Percentiles rank a stretch among this genome's conserved stretches.
These are phyloP conservation scores for Pterostichus madidus DNA, from an alignment of 2,888 invertebrate genomes.

Conservation along the genomic window DNA sequence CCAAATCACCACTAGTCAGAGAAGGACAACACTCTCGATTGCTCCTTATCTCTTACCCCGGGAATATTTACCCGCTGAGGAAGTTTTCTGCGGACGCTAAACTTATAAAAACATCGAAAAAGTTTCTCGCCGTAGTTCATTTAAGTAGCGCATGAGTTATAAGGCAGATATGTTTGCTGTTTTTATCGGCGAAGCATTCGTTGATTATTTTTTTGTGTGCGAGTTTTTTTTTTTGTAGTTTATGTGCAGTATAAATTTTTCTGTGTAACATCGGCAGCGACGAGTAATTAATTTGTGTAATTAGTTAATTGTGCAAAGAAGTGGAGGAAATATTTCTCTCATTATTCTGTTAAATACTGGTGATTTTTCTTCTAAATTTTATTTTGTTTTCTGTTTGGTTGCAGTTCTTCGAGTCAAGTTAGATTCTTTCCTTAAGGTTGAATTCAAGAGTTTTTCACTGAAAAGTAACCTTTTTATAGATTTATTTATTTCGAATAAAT, in stretches of 20 bases:
- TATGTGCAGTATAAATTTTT: constrained; percentile 1
- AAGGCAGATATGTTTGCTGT: constrained; percentile 39
- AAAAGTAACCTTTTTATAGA: too few species aligned
- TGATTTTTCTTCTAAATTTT: constrained; percentile 17
- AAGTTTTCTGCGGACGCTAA: constrained; percentile 41
- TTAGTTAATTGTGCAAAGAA: constrained; percentile 26
- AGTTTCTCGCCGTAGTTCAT: constrained; percentile 40
- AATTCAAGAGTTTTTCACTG: too few species aligned
- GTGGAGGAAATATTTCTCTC: constrained; percentile 21
- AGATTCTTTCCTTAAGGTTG: too few species aligned
- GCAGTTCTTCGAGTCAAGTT: neutral
- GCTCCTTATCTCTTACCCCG: constrained; percentile 22
- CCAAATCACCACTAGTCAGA: constrained; percentile 24
- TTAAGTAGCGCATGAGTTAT: constrained; percentile 56
- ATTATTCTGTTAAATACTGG: constrained; percentile 1
- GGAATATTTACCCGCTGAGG: constrained; percentile 50
- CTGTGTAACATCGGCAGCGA: neutral
- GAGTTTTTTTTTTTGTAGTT: constrained; percentile 22
- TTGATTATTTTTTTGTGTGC: constrained; percentile 35
- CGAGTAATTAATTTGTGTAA: constrained; percentile 32
- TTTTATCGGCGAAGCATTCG: constrained; percentile 22
- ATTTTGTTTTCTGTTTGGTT: neutral
- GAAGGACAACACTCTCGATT: constrained; percentile 19
- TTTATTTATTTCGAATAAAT: too few species aligned
- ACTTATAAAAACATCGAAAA: constrained; percentile 58